Percentiles rank a stretch among this genome's conserved stretches.
These are phyloP conservation scores for Pedetes capensis DNA, from an alignment of 2,113 vertebrate species.

Conservation along the genomic window DNA sequence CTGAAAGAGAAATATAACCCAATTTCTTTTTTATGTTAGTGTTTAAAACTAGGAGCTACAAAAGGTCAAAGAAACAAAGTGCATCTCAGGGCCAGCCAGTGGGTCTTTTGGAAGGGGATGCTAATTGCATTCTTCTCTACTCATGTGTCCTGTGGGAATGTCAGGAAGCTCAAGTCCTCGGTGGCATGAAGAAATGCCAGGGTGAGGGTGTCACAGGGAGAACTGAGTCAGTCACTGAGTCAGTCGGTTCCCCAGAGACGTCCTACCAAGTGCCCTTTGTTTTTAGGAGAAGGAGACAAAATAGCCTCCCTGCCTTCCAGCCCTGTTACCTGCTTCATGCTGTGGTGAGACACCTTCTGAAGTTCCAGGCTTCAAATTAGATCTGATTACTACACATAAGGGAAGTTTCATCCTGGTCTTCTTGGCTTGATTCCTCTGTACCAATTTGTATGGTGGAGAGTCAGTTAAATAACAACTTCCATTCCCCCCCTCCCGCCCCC, in stretches of 20 bases:
- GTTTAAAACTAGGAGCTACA: neutral
- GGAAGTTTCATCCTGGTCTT: too few species aligned
- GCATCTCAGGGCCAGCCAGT: neutral
- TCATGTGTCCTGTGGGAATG: neutral
- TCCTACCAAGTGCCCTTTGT: neutral
- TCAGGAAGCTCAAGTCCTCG: neutral
- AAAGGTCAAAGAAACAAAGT: neutral
- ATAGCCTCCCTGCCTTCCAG: neutral
- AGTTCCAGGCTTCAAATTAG: neutral
- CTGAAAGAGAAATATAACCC: neutral
- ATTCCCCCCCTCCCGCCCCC: too few species aligned
- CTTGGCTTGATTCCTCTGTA: too few species aligned
- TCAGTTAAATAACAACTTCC: too few species aligned
- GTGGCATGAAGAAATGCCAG: neutral
- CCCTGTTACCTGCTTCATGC: neutral
- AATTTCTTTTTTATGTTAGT: neutral
- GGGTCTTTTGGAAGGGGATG: neutral
- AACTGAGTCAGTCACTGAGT: too few species aligned
- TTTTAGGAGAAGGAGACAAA: neutral
- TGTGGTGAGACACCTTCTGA: neutral
- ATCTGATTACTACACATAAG: too few species aligned
- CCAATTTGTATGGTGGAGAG: too few species aligned
- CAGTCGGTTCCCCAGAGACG: neutral
- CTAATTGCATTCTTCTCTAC: neutral
- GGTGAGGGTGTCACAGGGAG: neutral